These are phyloP conservation scores for Miltochrista miniata DNA, from an alignment of 2,888 invertebrate genomes.

Conservation along the genomic window DNA sequence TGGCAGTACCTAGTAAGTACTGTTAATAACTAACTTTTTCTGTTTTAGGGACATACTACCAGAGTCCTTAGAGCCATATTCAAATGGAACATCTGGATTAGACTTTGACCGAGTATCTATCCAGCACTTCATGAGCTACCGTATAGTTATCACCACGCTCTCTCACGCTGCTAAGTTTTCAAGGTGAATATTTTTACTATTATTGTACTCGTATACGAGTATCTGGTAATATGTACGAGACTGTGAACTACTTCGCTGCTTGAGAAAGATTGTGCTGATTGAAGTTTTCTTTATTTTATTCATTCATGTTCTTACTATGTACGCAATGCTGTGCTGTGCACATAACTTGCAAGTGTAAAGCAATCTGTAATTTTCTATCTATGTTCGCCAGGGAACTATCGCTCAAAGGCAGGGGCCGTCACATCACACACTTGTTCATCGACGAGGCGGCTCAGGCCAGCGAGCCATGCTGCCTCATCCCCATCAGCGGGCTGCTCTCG, in stretches of 20 bases:
- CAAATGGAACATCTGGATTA: constrained; percentile 37
- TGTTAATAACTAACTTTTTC: neutral
- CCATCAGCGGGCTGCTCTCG: constrained; percentile 83
- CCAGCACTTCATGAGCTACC: constrained; percentile 31
- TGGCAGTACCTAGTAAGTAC: constrained; percentile 22
- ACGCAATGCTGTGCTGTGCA: too few species aligned
- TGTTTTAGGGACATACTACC: constrained; percentile 47
- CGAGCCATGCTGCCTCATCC: constrained; percentile 92
- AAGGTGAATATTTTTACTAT: constrained; percentile 45
- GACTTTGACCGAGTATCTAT: constrained; percentile 23
- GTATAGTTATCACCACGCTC: constrained; percentile 50
- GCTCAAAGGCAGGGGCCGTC: neutral
- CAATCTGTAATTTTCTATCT: too few species aligned
- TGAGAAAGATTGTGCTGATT: too few species aligned
- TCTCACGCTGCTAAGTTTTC: constrained; percentile 52
- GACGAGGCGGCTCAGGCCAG: constrained; percentile 96
- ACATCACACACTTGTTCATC: constrained; percentile 91
- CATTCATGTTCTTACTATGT: too few species aligned
- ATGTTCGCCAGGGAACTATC: constrained; percentile 7
- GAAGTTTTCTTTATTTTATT: too few species aligned
- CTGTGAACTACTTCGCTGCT: too few species aligned
- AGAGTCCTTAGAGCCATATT: constrained; percentile 33
- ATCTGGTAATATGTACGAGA: too few species aligned
- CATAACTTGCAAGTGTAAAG: too few species aligned
- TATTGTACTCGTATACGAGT: too few species aligned